These are phyloP conservation scores for Laspeyria flexula DNA, from an alignment of 2,888 invertebrate genomes.

Conservation along the genomic window DNA sequence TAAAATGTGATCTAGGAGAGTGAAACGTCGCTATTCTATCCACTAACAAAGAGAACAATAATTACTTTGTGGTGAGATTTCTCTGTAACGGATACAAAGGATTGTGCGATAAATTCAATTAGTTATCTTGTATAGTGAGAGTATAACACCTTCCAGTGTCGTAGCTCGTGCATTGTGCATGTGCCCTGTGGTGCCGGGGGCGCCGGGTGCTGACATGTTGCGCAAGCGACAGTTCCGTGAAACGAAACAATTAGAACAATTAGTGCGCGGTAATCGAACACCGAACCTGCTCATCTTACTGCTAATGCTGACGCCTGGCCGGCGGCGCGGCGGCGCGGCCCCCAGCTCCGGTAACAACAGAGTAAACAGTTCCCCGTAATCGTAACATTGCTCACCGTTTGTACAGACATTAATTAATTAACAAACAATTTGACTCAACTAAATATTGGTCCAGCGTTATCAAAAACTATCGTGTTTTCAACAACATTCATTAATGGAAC, in stretches of 20 bases:
- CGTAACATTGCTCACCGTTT: background rate
- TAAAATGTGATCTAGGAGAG: background rate
- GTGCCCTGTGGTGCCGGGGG: no score
- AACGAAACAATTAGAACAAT: constrained; percentile 15
- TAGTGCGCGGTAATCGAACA: constrained; percentile 11
- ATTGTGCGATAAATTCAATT: background rate
- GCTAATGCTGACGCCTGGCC: constrained; percentile 7
- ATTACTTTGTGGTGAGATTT: background rate
- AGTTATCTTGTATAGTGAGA: background rate
- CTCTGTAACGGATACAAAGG: background rate
- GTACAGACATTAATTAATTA: constrained; percentile 1
- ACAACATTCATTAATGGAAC: background rate
- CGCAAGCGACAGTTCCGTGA: constrained; percentile 10
- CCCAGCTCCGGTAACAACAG: constrained; percentile 3
- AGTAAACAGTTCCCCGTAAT: constrained; percentile 3
- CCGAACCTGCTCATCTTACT: constrained; percentile 6
- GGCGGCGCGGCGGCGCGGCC: no score
- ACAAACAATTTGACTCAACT: background rate
- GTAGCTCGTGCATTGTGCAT: background rate
- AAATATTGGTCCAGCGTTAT: background rate
- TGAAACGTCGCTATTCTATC: background rate
- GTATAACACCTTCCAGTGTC: background rate
- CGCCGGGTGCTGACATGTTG: background rate
- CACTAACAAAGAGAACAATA: constrained; percentile 5
- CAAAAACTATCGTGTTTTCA: background rate